Percentiles rank a stretch among this genome's conserved stretches.
These are phyloP conservation scores for Australoheros scitulus DNA, from an alignment of 2,113 vertebrate genomes.

Conservation along the genomic window DNA sequence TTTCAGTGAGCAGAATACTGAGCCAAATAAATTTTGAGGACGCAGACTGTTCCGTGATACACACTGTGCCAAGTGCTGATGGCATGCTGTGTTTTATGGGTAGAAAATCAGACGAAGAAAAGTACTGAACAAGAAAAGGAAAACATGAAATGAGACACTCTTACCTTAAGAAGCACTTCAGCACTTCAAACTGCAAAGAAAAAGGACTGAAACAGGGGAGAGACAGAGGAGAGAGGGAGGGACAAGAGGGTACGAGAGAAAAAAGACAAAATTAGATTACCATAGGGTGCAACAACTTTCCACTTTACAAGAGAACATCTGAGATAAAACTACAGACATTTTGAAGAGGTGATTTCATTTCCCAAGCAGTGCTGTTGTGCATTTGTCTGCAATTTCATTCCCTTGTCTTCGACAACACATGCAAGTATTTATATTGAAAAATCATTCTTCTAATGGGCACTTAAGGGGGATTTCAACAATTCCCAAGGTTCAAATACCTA, in stretches of 20 bases:
- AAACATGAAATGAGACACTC: slow-evolving; percentile 51
- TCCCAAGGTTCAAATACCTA: not conserved
- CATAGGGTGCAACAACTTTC: slow-evolving; percentile 39
- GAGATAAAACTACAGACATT: not conserved
- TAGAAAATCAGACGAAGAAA: slow-evolving; percentile 54
- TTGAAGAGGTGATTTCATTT: slow-evolving; percentile 13
- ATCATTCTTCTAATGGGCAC: not conserved
- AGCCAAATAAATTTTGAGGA: slow-evolving; percentile 61
- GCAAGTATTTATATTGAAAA: not conserved
- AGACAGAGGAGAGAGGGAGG: not conserved
- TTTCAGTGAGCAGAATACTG: slow-evolving; percentile 32
- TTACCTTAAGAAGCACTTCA: slow-evolving; percentile 74
- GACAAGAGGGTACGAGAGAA: not conserved
- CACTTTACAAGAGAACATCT: slow-evolving; percentile 22
- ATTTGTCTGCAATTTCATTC: not conserved
- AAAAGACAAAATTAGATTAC: slow-evolving; percentile 50
- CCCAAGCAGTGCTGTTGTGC: not conserved
- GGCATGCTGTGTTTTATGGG: slow-evolving; percentile 57
- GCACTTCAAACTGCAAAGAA: slow-evolving; percentile 63
- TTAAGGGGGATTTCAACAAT: not conserved
- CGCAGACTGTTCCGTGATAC: slow-evolving; percentile 61
- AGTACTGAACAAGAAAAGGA: slow-evolving; percentile 17
- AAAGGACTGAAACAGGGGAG: not conserved
- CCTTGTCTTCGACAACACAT: not conserved
- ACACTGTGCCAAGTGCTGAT: slow-evolving; percentile 49